Evolutionary conservation across 2,113 vertebrate species (phyloP).

Genomic region (Amazona guildingii): DNA sequence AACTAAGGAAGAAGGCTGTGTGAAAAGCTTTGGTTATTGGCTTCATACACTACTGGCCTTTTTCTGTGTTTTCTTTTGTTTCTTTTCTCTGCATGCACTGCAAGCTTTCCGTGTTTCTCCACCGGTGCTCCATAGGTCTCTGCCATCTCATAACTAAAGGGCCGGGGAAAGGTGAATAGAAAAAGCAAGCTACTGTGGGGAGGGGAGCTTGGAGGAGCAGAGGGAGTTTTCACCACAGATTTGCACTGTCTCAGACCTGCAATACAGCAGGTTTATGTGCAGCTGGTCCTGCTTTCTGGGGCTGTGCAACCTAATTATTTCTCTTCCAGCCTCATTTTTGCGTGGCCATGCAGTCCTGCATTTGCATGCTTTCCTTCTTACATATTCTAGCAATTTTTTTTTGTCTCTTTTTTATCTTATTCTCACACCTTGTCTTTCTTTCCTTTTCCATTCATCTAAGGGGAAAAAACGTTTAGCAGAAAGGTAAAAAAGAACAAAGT

Average conservation of each 20-base stretch:
- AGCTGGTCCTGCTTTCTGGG: not conserved
- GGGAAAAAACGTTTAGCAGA: not conserved
- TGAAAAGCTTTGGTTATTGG: slow-evolving; percentile 30
- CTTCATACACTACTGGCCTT: not conserved
- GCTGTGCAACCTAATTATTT: not conserved
- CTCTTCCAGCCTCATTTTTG: not conserved
- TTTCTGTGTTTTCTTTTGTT: not conserved
- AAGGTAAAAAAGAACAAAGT: not conserved
- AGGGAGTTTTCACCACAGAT: not conserved
- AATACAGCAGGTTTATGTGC: not conserved
- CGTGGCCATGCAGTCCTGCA: not conserved
- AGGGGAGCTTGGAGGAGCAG: not conserved
- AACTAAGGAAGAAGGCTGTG: slow-evolving; percentile 41
- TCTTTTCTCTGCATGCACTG: not conserved
- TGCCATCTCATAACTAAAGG: not conserved
- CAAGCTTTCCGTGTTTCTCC: not conserved
- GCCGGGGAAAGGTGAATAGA: not conserved
- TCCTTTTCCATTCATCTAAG: not conserved
- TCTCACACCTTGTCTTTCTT: not conserved
- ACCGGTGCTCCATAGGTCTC: not conserved
- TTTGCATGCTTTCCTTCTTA: not conserved
- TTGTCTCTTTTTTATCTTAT: not conserved
- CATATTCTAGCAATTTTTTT: not conserved
- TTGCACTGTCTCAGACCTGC: not conserved
- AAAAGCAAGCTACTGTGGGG: not conserved